These are phyloP conservation scores for Mythimna ferrago DNA, from an alignment of 2,888 invertebrate genomes.

Conservation along the genomic window DNA sequence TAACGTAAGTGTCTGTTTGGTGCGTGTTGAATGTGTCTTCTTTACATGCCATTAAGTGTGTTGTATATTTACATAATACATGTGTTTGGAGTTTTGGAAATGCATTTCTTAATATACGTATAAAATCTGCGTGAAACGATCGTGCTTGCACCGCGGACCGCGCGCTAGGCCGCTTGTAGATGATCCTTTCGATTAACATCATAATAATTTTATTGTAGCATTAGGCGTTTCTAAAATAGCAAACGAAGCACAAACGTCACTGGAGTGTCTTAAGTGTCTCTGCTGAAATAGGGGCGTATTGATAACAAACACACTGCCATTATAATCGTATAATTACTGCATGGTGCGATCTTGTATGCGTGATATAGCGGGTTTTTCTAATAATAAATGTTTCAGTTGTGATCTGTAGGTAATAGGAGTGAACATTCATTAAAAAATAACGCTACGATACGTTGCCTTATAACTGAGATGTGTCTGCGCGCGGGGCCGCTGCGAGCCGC, in stretches of 20 bases:
- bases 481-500: slow-evolving; percentile 38
- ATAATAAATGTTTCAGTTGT: slow-evolving; percentile 63
- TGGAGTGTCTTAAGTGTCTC: slow-evolving; percentile 83
- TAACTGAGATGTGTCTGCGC: slow-evolving; percentile 73
- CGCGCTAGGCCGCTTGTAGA: slow-evolving; percentile 81
- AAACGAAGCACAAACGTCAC: slow-evolving; percentile 86
- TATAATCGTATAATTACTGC: slow-evolving; percentile 78
- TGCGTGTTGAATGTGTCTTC: slow-evolving; percentile 88
- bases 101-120: slow-evolving; percentile 89
- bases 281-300: slow-evolving; percentile 74
- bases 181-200: slow-evolving; percentile 73
- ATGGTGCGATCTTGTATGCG: slow-evolving; percentile 80
- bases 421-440: slow-evolving; percentile 71
- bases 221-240: slow-evolving; percentile 81
- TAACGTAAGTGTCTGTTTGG: slow-evolving; percentile 82
- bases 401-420: slow-evolving; percentile 69
- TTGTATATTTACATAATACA: slow-evolving; percentile 83
- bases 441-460: slow-evolving; percentile 86
- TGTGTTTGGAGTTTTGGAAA: slow-evolving; percentile 86
- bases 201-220: slow-evolving; percentile 80
- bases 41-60: slow-evolving; percentile 86
- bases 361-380: slow-evolving; percentile 74
- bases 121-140: slow-evolving; percentile 81
- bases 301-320: slow-evolving; percentile 88
- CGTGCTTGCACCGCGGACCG: slow-evolving; percentile 88